Percentiles rank a stretch among this genome's conserved stretches.
phyloP scores from a whole-genome alignment of 2,888 invertebrate species.

The Clitarchus hookeri region DNA sequence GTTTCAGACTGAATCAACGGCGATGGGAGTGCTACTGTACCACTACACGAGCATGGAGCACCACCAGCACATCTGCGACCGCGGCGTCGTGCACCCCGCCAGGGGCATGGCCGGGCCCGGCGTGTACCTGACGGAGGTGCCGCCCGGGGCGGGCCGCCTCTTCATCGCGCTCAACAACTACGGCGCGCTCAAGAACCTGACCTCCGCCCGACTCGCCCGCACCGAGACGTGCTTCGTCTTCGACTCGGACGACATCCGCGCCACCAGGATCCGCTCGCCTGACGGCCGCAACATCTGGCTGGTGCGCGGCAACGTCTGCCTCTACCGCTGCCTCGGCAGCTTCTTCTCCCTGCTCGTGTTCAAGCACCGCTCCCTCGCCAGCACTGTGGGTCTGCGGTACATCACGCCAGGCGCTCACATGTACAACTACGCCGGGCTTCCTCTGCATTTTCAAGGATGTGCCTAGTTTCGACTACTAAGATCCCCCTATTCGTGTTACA shows the following conservation, averaged over 20 bases:
- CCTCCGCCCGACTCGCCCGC: background rate
- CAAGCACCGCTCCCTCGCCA: too few relatives aligned
- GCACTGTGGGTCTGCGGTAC: too few relatives aligned
- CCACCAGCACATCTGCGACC: background rate
- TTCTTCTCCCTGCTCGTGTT: too few relatives aligned
- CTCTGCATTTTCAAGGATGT: too few relatives aligned
- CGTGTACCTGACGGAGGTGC: conserved; percentile 1
- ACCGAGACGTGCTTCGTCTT: conserved; percentile 9
- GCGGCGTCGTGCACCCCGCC: background rate
- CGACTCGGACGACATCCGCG: background rate
- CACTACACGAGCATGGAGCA: background rate
- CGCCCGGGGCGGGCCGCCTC: background rate
- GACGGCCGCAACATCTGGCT: background rate
- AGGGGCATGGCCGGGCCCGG: background rate
- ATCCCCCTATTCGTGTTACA: too few relatives aligned
- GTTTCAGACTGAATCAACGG: background rate
- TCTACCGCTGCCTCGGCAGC: too few relatives aligned
- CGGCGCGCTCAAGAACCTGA: background rate
- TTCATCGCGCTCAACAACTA: background rate
- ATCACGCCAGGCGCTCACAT: too few relatives aligned
- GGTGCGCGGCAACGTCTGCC: background rate
- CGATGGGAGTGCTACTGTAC: background rate
- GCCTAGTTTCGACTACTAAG: too few relatives aligned
- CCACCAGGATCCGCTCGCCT: background rate
- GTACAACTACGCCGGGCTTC: too few relatives aligned